These are phyloP conservation scores for Chauna torquata DNA, from an alignment of 2,113 vertebrate genomes.

Conservation along the genomic window DNA sequence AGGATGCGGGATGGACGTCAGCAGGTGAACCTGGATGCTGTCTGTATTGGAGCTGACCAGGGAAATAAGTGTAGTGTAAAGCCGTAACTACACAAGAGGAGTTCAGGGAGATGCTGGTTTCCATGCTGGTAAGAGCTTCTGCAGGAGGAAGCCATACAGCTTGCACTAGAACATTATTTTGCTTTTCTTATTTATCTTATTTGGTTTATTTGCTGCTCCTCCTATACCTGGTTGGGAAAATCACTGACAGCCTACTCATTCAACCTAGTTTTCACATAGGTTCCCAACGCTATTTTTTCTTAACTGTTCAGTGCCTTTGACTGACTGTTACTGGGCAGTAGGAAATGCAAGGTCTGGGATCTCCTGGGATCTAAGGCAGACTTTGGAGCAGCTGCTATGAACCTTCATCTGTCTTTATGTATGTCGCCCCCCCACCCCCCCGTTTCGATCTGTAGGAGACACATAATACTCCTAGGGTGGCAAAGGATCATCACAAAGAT, in stretches of 20 bases:
- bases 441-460: background rate
- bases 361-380: background rate
- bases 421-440: too few species aligned
- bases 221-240: background rate
- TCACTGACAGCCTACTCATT: background rate
- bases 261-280: background rate
- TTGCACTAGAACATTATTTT: background rate
- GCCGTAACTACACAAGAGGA: background rate
- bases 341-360: background rate
- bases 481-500: background rate
- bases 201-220: background rate
- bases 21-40: background rate
- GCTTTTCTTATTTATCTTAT: background rate
- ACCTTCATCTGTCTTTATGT: background rate
- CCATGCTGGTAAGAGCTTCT: background rate
- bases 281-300: background rate
- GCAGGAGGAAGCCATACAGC: background rate
- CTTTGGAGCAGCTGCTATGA: background rate
- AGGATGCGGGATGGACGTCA: background rate
- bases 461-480: background rate
- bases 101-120: background rate
- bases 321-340: background rate
- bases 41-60: background rate
- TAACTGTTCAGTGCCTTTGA: background rate
- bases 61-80: background rate